Conservation (phyloP, 2,888 invertebrate genomes). For the Ischnura elegans region DNA sequence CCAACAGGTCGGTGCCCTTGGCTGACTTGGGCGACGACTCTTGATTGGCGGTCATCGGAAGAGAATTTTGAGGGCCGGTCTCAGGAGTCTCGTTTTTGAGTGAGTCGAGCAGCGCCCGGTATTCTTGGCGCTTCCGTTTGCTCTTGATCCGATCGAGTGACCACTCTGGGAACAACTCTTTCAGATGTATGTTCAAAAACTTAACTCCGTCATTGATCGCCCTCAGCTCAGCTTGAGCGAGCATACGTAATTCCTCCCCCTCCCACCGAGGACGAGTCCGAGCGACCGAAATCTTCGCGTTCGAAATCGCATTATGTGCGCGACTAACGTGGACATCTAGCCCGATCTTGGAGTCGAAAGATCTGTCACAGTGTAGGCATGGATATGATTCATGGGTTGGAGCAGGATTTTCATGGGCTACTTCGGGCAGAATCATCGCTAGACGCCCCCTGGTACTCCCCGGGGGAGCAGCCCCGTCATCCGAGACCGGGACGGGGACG, state of each 20-base stretch:
- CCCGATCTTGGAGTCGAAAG: not conserved
- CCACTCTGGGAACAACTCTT: not conserved
- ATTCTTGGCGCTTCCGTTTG: not conserved
- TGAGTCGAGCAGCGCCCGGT: not conserved
- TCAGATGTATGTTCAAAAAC: too few relatives aligned
- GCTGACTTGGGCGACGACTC: not conserved
- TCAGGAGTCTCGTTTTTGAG: not conserved
- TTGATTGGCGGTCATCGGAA: not conserved
- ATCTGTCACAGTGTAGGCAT: not conserved
- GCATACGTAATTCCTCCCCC: not conserved
- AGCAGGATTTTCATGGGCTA: too few relatives aligned
- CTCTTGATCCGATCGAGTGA: too few relatives aligned
- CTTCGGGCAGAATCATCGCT: too few relatives aligned
- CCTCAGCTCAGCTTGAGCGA: not conserved
- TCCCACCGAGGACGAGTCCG: not conserved
- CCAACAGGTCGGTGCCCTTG: not conserved
- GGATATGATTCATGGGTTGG: too few relatives aligned
- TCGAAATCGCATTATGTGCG: not conserved
- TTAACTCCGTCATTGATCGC: not conserved
- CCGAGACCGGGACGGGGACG: too few relatives aligned
- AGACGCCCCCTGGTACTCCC: too few relatives aligned
- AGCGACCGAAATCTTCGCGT: not conserved
- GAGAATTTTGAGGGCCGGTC: not conserved
- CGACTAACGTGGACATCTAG: not conserved
- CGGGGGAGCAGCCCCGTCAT: too few relatives aligned